Evolutionary conservation across 2,797 vertebrate genomes (phyloP), one percentile per base, ranked within the genome.

Genomic region (Chloroceryle amazona): DNA sequence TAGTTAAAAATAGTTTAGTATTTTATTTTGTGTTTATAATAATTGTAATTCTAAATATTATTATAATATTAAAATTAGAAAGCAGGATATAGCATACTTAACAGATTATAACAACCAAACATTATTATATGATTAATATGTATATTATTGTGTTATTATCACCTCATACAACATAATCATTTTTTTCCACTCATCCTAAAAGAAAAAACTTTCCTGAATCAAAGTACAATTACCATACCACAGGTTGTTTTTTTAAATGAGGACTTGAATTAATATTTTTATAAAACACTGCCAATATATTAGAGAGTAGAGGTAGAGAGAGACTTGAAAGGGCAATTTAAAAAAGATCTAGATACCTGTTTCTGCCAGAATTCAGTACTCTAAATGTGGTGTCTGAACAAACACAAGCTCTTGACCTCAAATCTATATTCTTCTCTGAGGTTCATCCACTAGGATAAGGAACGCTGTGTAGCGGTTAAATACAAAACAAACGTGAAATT

Each of bases 41-140:
- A 29, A 93, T 90, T 75, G 85, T 81, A 10, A 94, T 73, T 70
- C 67, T 86, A 93, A 97, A 92, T 33, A 90, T 75, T 90, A 93
- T 78, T 94, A 90, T 70, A 95, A 95, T 92, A 93, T 89, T 68
- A 93, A 95, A 96, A 96, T 87, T 47, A 96, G 83, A 92, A 75
- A 91, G 73, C 46, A 73, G 75, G 52, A 33, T 61, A 91, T 3
- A 93, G 52, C 73, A 89, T 91, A 96, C 93, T 94, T 66, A 96
- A 90, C 71, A 93, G 81, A 95, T 68, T 28, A 65, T 83, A 81
- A 89, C 73, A 96, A 93, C 63, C 61, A 89, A 92, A 92, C 63
- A 81, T 88, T 10, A 83, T 71, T 65, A 54, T 31, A 28, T 52
- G 51, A 29, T 52, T 52, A 52, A 29, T 29, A 52, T 18, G 6